Evolutionary conservation across 2,113 vertebrate species (phyloP), one percentile per base, ranked within the genome.

Genomic region (Carlito syrichta): DNA sequence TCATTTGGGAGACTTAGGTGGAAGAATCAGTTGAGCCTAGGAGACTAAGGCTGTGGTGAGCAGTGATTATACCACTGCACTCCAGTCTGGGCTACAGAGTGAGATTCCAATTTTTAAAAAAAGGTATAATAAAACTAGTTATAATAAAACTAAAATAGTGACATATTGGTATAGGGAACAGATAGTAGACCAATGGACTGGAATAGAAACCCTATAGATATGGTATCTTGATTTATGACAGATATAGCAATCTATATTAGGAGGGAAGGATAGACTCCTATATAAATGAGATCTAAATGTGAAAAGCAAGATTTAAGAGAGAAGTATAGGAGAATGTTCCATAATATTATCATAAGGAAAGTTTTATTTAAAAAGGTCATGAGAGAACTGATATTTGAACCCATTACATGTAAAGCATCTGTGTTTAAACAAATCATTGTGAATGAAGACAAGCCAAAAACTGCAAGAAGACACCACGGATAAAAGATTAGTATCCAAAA

Each of bases 161-260:
- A 54, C 58, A 3, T 50, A 16, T 2, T 62, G 45, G 20, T 4
- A n/a, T 1, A 56, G 19, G 25, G 22, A 45, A 77, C 1, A 60
- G 30, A 56, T 2, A 69, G 11, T 1, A 43, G 50, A 86, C 23
- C 2, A 6, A 38, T 7, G 35, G 58, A 43, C 20, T n/a, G 2
- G 45, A 84, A 56, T 5, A 6, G 66, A 66, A 54, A 23, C 22
- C n/a, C n/a, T 48, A 13, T 0, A 35, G 38, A 56, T 14, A 38
- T 0, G 11, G 0, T 11, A 10, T 12, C 22, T 23, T 68, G 56
- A 19, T 22, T 3, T 35, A 22, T 0, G 56, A 45, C 35, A 52
- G 58, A 54, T 0, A 35, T 0, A 40, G 23, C 4, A 10, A 8
- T n/a, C 22, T 50, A 3, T 16, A 19, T 23, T 25, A 22, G 48